Evolutionary conservation across 2,113 vertebrate genomes (phyloP), one percentile per base, ranked within the genome.

Genomic region (Empidonax alnorum): DNA sequence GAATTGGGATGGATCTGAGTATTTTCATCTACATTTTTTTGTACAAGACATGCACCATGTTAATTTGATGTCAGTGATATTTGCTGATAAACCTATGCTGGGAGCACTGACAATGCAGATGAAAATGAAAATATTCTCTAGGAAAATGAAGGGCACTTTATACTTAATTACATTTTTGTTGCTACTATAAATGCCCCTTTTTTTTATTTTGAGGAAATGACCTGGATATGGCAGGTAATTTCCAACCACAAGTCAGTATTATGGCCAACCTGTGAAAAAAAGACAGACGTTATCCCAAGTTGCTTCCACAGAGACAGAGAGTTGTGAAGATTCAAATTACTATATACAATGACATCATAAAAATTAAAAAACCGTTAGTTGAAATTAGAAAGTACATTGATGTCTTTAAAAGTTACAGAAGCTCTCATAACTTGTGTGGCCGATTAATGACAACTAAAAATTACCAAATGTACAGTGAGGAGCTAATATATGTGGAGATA

Each of bases 11-110:
- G 18, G 14, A 63, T 76, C 39, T 76, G 28, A 77, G 9, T 19
- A 31, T 53, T 46, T 77, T 41, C 1, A 24, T 49, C 22, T 49
- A 3, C 4, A 4, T 12, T 35, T 55, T 67, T 67, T 76, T 66
- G 6, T 44, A 20, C 2, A 42, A 46, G 41, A 33, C 0, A 2
- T 24, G 31, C 14, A 73, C 3, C 7, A 14, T 4, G 5, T 52
- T 50, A 42, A 47, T 67, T 73, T 67, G 37, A 52, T 39, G 24
- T 46, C 28, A 31, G 16, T 49, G 25, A 55, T 24, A 58, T 37
- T 76, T 90, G 7, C 39, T 73, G 35, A 37, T 46, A 73, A 84
- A 44, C 4, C 28, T n/a, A 5, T 30, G 7, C 39, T 50, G 33
- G 17, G 7, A 90, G 6, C 35, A 63, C 23, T 39, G 47, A 10